Evolutionary conservation across 30 jellyfish, hydroid and myxozoan genomes (phyloP), one percentile per base, ranked within the genome.

Genomic region (Clytia hemisphaerica): DNA sequence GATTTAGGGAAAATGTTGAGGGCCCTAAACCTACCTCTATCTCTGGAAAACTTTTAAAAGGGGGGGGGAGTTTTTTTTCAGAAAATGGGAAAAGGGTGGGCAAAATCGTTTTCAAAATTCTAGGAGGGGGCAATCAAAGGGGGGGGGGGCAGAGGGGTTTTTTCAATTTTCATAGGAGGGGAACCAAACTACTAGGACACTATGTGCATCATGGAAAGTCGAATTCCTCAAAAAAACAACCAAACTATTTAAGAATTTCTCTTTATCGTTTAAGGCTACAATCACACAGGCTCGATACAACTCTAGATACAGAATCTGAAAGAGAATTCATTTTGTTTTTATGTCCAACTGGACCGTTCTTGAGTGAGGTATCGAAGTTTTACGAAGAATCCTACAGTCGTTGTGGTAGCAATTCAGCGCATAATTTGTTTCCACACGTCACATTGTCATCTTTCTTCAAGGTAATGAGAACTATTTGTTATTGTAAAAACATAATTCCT

Each of bases 401-500:
- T 30, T 79, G 94, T 80, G 97, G 97, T 5, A 64, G 93, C 3
- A 88, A 88, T 76, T 83, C 95, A 32, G 90, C 94, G 3, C 97
- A 88, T 69, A 93, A 73, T 30, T 72, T 83, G n/a, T 88, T 88
- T 46, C 97, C 97, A 6, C 97, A 88, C 32, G 53, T 88, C 24
- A 88, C 97, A n/a, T 60, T 88, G 35, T 82, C 97, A 19, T 75
- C 95, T 24, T 80, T 88, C 64, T 88, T 88, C 67, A 72, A 88
- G 89, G 97, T 88, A 28, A 46, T 69, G 22, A 59, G n/a, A 26
- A 33, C 15, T 18, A 18, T 53, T 53, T 10, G 10, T 0, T 0
- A 0, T 51, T 40, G 53, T 40, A 40, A 40, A 40, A 9, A 40
- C 53, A 40, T 9, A 40, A 10, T 10, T 40, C 14, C n/a, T n/a